These are phyloP conservation scores for Microtus ochrogaster DNA, from an alignment of 2,113 vertebrate genomes.

Conservation along the genomic window DNA sequence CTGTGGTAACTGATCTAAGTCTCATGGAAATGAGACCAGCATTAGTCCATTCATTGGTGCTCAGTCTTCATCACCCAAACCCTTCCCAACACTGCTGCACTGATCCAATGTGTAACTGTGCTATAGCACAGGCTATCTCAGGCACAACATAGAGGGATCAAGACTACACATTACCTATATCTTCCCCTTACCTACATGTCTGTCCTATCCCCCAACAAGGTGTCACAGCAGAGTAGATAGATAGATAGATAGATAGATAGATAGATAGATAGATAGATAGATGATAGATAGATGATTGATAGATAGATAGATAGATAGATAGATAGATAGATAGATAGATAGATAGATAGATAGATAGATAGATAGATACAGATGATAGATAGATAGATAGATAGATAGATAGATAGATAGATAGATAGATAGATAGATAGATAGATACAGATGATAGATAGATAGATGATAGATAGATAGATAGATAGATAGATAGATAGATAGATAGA, in stretches of 20 bases:
- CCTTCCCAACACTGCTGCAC: background rate
- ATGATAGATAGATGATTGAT: no score
- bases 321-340: background rate
- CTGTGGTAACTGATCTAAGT: background rate
- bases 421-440: background rate
- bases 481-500: no score
- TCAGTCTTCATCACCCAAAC: no score
- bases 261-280: background rate
- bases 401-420: background rate
- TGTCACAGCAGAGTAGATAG: background rate
- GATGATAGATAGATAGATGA: no score
- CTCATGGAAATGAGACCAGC: background rate
- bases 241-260: background rate
- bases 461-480: no score
- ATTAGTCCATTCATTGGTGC: background rate
- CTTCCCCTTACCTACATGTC: no score
- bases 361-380: background rate
- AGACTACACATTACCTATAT: background rate
- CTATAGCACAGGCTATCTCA: background rate
- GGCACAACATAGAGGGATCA: background rate
- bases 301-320: no score
- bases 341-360: no score
- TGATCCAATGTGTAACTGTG: background rate
- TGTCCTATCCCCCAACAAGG: fast-evolving
- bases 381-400: background rate